Evolutionary conservation across 2,888 invertebrate species (phyloP).

Genomic region (Kuschelorhynchus macadamiae): DNA sequence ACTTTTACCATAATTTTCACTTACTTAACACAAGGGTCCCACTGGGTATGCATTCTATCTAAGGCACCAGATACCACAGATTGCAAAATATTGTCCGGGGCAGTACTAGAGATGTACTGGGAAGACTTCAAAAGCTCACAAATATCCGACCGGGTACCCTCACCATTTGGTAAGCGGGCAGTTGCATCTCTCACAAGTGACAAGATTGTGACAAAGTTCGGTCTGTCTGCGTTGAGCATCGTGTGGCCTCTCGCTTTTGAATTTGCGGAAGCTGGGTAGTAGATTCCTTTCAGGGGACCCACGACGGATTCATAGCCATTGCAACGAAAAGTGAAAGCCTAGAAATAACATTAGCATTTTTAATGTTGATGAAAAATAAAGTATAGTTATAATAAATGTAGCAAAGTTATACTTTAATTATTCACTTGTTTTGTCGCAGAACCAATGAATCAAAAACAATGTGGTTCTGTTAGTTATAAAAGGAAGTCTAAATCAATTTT

Average conservation of each 20-base stretch:
- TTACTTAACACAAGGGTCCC: constrained; percentile 90
- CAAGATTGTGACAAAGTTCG: constrained; percentile 91
- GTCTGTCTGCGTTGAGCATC: constrained; percentile 84
- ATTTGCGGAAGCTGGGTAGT: constrained; percentile 73
- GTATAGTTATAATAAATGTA: too few relatives aligned
- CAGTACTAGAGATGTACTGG: constrained; percentile 73
- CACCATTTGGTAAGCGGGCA: constrained; percentile 93
- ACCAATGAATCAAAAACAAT: too few relatives aligned
- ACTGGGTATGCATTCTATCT: constrained; percentile 90
- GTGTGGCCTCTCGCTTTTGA: constrained; percentile 86
- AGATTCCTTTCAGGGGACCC: constrained; percentile 79
- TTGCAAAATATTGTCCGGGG: constrained; percentile 78
- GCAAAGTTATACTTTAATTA: too few relatives aligned
- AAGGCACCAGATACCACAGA: constrained; percentile 91
- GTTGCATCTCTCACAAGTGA: constrained; percentile 95
- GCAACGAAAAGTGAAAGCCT: constrained; percentile 84
- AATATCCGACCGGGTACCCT: constrained; percentile 92
- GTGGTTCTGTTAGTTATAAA: too few relatives aligned
- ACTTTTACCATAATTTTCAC: constrained; percentile 20
- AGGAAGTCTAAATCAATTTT: too few relatives aligned
- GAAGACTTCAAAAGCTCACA: constrained; percentile 85
- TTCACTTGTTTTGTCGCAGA: too few relatives aligned
- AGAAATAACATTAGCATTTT: constrained; percentile 13
- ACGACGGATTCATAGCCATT: constrained; percentile 89
- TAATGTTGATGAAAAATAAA: neutral